These are phyloP conservation scores for Coecobrya sp. DNA, from an alignment of 2,888 invertebrate genomes.

Conservation along the genomic window DNA sequence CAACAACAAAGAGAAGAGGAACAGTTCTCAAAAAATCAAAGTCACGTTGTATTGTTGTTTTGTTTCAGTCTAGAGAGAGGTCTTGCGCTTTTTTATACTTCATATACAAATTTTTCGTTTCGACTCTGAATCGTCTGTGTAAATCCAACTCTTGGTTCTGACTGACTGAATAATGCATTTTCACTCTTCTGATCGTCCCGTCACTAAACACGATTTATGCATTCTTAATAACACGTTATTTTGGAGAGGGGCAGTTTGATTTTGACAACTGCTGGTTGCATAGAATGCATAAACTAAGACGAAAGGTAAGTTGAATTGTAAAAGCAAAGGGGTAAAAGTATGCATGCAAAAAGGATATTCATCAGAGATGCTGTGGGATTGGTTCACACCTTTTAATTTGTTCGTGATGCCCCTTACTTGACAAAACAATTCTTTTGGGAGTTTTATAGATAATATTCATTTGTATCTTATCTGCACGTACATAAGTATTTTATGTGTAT, in stretches of 20 bases:
- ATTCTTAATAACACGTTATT: constrained; percentile 69
- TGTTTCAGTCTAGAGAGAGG: constrained; percentile 41
- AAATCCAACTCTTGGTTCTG: too few species aligned
- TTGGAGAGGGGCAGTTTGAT: constrained; percentile 56
- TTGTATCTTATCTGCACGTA: not conserved
- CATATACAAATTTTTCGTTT: too few species aligned
- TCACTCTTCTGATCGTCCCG: constrained; percentile 12
- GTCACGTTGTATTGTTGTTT: constrained; percentile 75
- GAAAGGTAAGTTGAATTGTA: not conserved
- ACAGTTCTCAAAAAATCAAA: constrained; percentile 62
- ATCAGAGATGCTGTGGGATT: constrained; percentile 37
- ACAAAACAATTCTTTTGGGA: constrained; percentile 25
- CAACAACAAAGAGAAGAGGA: not conserved
- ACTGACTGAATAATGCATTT: constrained; percentile 14
- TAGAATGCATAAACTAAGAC: not conserved
- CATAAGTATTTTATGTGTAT: not conserved
- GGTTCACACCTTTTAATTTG: constrained; percentile 75
- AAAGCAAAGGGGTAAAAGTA: constrained; percentile 6
- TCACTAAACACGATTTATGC: constrained; percentile 69
- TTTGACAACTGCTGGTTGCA: constrained; percentile 23
- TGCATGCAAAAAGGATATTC: constrained; percentile 12
- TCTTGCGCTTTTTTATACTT: not conserved
- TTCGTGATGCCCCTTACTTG: constrained; percentile 71
- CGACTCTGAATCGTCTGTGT: too few species aligned
- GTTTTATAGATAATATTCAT: not conserved